Evolutionary conservation across 2,797 vertebrate genomes (phyloP).

Genomic region (Falco novaeseelandiae): DNA sequence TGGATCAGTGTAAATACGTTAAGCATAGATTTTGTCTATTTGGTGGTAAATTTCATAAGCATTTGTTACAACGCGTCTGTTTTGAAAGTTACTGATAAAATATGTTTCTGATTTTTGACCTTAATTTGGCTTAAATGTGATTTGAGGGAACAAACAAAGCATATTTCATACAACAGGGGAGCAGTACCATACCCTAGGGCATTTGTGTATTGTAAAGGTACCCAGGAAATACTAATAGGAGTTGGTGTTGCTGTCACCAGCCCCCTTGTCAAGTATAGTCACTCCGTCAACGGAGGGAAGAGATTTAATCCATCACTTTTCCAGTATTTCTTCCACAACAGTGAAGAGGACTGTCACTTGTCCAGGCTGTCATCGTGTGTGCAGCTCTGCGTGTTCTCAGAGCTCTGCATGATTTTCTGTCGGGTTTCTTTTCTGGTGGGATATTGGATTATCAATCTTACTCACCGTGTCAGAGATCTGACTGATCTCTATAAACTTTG

Average conservation of each 20-base stretch:
- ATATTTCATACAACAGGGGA: not conserved
- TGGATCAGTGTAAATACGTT: not conserved
- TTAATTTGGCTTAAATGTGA: not conserved
- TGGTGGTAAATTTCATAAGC: not conserved
- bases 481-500: not conserved
- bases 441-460: conserved; percentile 21
- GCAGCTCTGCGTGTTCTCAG: not conserved
- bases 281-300: not conserved
- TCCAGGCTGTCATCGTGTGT: not conserved
- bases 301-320: not conserved
- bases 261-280: not conserved
- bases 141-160: not conserved
- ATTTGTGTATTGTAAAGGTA: not conserved
- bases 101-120: not conserved
- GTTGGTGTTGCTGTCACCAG: not conserved
- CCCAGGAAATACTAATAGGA: not conserved
- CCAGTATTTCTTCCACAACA: not conserved
- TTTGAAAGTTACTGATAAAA: not conserved
- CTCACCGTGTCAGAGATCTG: not conserved
- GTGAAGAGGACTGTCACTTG: not conserved
- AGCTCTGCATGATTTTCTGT: not conserved
- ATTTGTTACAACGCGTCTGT: not conserved
- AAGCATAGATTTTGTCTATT: not conserved
- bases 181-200: not conserved
- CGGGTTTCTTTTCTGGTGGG: not conserved